Evolutionary conservation across 1,140 invertebrate species (phyloP).

Genomic region (Caenorhabditis inopinata): DNA sequence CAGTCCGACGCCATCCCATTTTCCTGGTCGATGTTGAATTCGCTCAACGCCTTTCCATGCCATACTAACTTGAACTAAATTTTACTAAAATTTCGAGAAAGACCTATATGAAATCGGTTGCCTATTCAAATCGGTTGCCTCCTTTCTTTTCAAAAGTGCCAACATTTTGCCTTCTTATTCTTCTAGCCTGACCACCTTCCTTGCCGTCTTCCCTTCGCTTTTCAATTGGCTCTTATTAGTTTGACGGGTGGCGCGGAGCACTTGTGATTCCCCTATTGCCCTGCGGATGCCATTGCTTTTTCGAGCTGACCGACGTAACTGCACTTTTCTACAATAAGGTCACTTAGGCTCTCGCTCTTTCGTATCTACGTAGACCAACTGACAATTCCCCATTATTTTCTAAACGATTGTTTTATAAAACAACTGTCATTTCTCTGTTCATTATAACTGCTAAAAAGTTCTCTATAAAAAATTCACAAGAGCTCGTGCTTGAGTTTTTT

Average conservation of each 20-base stretch:
- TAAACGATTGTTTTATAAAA: constrained; percentile 18
- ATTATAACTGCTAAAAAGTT: background rate
- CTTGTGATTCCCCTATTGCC: constrained; percentile 24
- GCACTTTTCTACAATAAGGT: constrained; percentile 31
- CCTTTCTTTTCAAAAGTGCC: background rate
- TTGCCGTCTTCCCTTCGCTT: background rate
- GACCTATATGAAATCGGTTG: background rate
- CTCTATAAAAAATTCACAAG: constrained; percentile 13
- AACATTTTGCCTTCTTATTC: background rate
- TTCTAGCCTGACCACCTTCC: background rate
- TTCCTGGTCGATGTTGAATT: background rate
- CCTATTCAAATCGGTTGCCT: background rate
- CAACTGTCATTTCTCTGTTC: background rate
- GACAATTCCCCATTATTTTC: background rate
- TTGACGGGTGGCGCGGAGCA: constrained; percentile 11
- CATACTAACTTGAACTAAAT: background rate
- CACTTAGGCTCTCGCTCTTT: background rate
- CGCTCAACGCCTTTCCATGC: background rate
- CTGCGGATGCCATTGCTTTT: constrained; percentile 29
- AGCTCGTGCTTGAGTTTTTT: background rate
- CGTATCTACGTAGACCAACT: background rate
- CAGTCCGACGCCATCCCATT: background rate
- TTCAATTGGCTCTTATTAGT: constrained; percentile 33
- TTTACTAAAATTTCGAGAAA: background rate
- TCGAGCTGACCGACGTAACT: constrained; percentile 26